Percentiles rank a stretch among this genome's conserved stretches.
Evolutionary conservation across 2,797 vertebrate genomes (phyloP).

Genomic region (Pseudomugil tenellus): DNA sequence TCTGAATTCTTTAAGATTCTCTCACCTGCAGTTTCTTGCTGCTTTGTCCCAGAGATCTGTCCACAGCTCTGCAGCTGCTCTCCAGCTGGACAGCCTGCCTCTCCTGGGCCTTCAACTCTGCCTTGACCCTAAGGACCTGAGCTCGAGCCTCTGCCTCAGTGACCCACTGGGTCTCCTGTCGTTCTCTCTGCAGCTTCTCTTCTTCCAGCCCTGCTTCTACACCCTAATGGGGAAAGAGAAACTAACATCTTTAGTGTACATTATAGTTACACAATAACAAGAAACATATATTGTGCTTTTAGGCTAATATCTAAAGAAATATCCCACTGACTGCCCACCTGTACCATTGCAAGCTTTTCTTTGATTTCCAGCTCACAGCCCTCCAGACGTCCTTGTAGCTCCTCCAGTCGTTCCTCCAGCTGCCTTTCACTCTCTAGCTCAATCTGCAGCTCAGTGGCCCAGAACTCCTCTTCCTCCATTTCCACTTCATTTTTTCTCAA

Average conservation of each 20-base stretch:
- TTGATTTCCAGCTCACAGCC: constrained; percentile 89
- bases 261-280: background rate
- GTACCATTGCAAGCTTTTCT: constrained; percentile 85
- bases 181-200: constrained; percentile 89
- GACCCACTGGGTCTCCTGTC: constrained; percentile 90
- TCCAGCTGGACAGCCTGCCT: constrained; percentile 93
- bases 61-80: constrained; percentile 93
- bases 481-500: constrained; percentile 93
- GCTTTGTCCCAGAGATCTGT: constrained; percentile 91
- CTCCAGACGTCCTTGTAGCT: constrained; percentile 87
- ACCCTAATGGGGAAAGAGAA: constrained; percentile 67
- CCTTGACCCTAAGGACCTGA: constrained; percentile 89
- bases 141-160: constrained; percentile 92
- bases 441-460: constrained; percentile 97
- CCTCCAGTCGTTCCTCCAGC: constrained; percentile 92
- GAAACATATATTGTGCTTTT: background rate
- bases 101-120: constrained; percentile 91
- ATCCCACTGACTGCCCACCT: constrained; percentile 62
- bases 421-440: constrained; percentile 96
- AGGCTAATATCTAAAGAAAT: background rate
- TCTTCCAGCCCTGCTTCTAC: constrained; percentile 91
- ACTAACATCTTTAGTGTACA: background rate
- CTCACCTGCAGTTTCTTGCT: constrained; percentile 91
- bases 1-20: background rate
- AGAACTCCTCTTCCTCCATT: constrained; percentile 98